Base-by-base conservation (phyloP, 2,113 vertebrate genomes). In the Tyrannus savana region DNA sequence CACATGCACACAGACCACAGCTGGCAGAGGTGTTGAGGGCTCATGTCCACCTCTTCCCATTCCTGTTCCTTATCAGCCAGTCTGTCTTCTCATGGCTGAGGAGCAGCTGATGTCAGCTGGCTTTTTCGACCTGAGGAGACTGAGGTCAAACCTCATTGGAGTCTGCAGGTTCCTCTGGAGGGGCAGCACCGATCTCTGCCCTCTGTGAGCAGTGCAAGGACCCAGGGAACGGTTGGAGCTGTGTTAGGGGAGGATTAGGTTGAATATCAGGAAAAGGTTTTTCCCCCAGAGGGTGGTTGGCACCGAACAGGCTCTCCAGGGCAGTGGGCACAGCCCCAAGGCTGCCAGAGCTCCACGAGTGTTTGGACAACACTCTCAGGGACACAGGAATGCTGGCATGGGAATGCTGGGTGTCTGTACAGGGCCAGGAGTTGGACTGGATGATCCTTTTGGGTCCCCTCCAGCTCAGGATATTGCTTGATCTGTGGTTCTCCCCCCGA, bases 381-480 rank as follows among this genome's bases (percentile, higher is more conserved):
- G 66, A 14, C 55, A 39, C 23, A 39, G 84, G 55, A 0, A 3
- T 55, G n/a, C 14, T 71, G 47, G 30, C 55, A 39, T 27, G 39
- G 84, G 55, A 0, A 3, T 55, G n/a, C 14, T 71, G 47, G 30
- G 39, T 1, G 28, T 55, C 59, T 81, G 59, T 1, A 35, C 67
- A 73, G 42, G 18, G 27, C 0, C 42, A 13, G 67, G 41, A 0
- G 21, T 11, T 35, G 58, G 21, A 3, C 6, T 46, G 9, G 2
- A 1, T 58, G 30, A 14, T 12, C 31, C 31, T 0, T 1, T 23
- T 18, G 86, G 5, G 17, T 27, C 5, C 22, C 14, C 10, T 47
- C 31, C 37, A 50, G 10, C 50, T 8, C 6, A 37, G 27, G 50
- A 12, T 16, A 10, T 30, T 37, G 23, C 44, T 58, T 12, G 49